Evolutionary conservation across 2,888 invertebrate genomes (phyloP), one percentile per base, ranked within the genome.

Genomic region (Hemicrepidius hirtus): DNA sequence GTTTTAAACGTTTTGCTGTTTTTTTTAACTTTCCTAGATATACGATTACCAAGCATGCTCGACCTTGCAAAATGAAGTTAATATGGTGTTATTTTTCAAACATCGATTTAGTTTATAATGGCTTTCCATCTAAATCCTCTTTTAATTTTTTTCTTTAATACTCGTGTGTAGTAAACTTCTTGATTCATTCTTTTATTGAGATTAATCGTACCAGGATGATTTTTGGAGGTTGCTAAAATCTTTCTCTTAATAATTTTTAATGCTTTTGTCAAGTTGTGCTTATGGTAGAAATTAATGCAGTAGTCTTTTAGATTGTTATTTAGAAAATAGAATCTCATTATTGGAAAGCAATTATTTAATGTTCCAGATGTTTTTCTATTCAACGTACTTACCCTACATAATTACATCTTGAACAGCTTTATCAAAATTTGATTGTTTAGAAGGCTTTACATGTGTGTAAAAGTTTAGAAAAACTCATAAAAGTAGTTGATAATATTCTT

Each of bases 61-160:
- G 59, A 63, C 73, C 62, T 44, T 59, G 68, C 57, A 60, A 68
- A 73, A 64, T 73, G 64, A 68, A 55, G 60, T 66, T 71, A 68
- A 63, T 71, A 64, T 68, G 69, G 64, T 74, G 75, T 76, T 79
- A 80, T 81, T 83, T 83, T 82, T 82, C 79, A 82, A 83, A 84
- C 84, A 84, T 85, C 81, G 84, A 84, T 84, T 82, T 82, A 78
- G 79, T 81, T 81, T 79, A 75, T 81, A 82, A 84, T 83, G 83
- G 82, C 83, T 80, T 79, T 77, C 80, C 75, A 79, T 24, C 44
- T 50, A 4, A 63, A 63, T 28, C 63, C 28, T n/a, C 46, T 18
- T 12, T 60, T 24, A 37, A 50, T 24, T 49, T 53, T 49, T 24
- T 55, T 41, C 37, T 44, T 0, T n/a, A n/a, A n/a, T 0, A 28